phyloP scores from a whole-genome alignment of 1,140 invertebrate genomes.

The Planococcus citri region DNA sequence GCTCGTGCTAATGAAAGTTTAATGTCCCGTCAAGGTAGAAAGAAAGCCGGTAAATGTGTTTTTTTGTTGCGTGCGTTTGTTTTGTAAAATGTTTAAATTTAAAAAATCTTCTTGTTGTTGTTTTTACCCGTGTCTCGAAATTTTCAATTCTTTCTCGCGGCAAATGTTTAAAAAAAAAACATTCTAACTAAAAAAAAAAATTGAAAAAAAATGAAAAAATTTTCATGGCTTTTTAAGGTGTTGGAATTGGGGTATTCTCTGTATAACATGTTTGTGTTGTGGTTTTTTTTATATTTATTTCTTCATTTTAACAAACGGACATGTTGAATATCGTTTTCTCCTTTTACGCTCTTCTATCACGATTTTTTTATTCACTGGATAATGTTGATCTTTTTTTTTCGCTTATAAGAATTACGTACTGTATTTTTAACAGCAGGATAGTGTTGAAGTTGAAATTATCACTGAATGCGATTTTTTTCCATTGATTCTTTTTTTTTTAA shows the following conservation, averaged over 20 bases:
- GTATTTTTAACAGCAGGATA: not conserved
- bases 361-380: not conserved
- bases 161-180: not conserved
- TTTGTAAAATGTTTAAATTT: slow-evolving; percentile 8
- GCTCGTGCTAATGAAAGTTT: slow-evolving; percentile 15
- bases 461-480: not conserved
- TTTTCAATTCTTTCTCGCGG: not conserved
- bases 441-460: not conserved
- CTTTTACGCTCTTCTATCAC: not conserved
- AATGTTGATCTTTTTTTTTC: not conserved
- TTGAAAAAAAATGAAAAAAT: too few relatives aligned
- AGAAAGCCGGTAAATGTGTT: slow-evolving; percentile 17
- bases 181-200: too few relatives aligned
- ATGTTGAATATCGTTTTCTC: not conserved
- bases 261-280: not conserved
- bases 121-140: not conserved
- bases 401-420: not conserved
- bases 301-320: not conserved
- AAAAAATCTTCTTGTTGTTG: not conserved
- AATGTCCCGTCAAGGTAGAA: slow-evolving; percentile 19
- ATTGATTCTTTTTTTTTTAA: not conserved
- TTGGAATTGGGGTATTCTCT: not conserved
- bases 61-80: slow-evolving; percentile 19
- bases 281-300: not conserved
- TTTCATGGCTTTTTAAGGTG: too few relatives aligned